Conservation (phyloP, 1,140 invertebrate species). For the Drosophila erecta region DNA sequence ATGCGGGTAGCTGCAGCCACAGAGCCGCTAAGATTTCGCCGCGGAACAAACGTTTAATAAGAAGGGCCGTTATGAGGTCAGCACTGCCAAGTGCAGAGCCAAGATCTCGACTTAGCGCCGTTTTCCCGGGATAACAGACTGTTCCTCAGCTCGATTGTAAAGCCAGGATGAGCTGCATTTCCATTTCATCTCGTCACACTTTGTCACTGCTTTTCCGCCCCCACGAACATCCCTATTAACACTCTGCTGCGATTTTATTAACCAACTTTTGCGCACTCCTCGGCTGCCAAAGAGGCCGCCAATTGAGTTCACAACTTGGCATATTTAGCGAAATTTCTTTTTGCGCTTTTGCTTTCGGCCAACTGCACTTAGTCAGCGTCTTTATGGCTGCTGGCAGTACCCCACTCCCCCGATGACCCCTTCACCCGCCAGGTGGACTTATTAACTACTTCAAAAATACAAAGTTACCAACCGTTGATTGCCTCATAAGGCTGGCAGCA, state of each 20-base stretch:
- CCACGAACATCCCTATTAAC: slow-evolving; percentile 29
- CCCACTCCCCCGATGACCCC: not conserved
- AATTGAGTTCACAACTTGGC: slow-evolving; percentile 51
- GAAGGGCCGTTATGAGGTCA: slow-evolving; percentile 35
- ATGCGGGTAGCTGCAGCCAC: slow-evolving; percentile 37
- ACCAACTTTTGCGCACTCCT: slow-evolving; percentile 48
- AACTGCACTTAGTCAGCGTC: slow-evolving; percentile 35
- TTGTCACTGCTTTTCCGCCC: slow-evolving; percentile 24
- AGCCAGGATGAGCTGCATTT: slow-evolving; percentile 16
- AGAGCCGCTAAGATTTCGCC: slow-evolving; percentile 65
- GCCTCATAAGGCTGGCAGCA: slow-evolving; percentile 1
- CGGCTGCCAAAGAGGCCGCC: slow-evolving; percentile 16
- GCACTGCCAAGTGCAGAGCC: slow-evolving; percentile 23
- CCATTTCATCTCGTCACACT: slow-evolving; percentile 23
- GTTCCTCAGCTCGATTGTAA: slow-evolving; percentile 17
- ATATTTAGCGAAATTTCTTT: slow-evolving; percentile 42
- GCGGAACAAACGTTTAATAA: slow-evolving; percentile 73
- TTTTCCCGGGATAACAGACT: not conserved
- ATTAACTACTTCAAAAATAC: slow-evolving; percentile 70
- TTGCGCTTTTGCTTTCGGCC: slow-evolving; percentile 26
- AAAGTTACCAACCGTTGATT: slow-evolving; percentile 63
- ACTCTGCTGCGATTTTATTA: slow-evolving; percentile 57
- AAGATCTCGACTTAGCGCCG: slow-evolving; percentile 16
- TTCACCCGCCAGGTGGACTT: slow-evolving; percentile 26
- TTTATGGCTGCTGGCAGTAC: slow-evolving; percentile 22